Conservation (phyloP, 2,797 vertebrate species). For the Pyrocephalus nanus region DNA sequence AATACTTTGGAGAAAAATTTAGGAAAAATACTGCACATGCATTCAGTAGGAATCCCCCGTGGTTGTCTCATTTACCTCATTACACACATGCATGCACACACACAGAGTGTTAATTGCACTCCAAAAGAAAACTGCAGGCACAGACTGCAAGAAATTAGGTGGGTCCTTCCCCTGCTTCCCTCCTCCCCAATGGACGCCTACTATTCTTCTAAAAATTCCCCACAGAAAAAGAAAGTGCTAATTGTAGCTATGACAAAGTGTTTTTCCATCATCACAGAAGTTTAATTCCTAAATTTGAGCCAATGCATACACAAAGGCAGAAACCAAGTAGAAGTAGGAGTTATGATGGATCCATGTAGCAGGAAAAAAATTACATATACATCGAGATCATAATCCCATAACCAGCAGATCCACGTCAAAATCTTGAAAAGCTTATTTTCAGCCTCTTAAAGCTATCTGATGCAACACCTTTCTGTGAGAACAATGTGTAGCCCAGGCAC, state of each 20-base stretch:
- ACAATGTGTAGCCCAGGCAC: neutral
- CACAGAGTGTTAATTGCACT: conserved; percentile 47
- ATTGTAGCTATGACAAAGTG: conserved; percentile 53
- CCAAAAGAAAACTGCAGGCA: conserved; percentile 43
- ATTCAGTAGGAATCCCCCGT: conserved; percentile 24
- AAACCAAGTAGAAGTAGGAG: conserved; percentile 34
- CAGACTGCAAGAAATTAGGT: conserved; percentile 21
- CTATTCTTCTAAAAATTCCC: conserved; percentile 54
- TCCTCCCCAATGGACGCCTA: conserved; percentile 10
- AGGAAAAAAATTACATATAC: conserved; percentile 13
- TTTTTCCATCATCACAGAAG: conserved; percentile 13
- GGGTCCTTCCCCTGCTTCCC: conserved; percentile 15
- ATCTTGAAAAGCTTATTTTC: conserved; percentile 23
- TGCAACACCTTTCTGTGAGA: neutral
- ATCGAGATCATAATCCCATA: neutral
- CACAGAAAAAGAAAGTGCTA: conserved; percentile 13
- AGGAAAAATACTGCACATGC: conserved; percentile 49
- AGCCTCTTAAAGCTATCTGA: conserved; percentile 7
- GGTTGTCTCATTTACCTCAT: conserved; percentile 41
- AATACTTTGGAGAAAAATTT: conserved; percentile 14
- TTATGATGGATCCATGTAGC: neutral
- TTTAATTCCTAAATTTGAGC: conserved; percentile 40
- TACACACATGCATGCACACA: neutral
- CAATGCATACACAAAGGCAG: neutral
- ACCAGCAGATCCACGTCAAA: neutral